Conservation (phyloP, 2,888 invertebrate species). For the Tiliacea citrago region DNA sequence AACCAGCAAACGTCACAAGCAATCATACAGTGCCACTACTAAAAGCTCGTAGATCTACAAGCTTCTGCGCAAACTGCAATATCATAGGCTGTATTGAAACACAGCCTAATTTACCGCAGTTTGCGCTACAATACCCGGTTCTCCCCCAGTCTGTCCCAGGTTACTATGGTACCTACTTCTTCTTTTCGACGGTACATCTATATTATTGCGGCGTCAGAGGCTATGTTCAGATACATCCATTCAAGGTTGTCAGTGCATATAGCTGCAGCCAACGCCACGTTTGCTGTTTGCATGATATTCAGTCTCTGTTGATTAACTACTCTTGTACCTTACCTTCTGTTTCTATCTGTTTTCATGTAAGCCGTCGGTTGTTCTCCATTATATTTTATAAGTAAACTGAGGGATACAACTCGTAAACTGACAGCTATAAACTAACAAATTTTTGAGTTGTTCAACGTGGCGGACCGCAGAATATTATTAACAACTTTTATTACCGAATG, state of each 20-base stretch:
- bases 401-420: conserved; percentile 71
- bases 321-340: conserved; percentile 27
- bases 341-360: not conserved
- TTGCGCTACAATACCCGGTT: not conserved
- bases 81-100: too few species aligned
- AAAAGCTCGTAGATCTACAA: not conserved
- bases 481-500: conserved; percentile 66
- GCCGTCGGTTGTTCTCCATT: conserved; percentile 50
- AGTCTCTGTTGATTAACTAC: not conserved
- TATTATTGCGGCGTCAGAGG: too few species aligned
- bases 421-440: conserved; percentile 71
- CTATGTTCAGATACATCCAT: too few species aligned
- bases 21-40: not conserved
- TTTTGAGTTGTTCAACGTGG: conserved; percentile 75
- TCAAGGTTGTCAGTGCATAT: not conserved
- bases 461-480: conserved; percentile 75
- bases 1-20: not conserved
- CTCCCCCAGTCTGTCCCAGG: not conserved
- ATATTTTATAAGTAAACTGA: conserved; percentile 57
- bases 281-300: not conserved
- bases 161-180: too few species aligned
- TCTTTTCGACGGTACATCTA: too few species aligned
- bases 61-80: not conserved
- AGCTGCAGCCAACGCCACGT: not conserved
- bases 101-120: too few species aligned